Percentiles rank a stretch among this genome's conserved stretches.
Conservation (phyloP, 2,797 vertebrate species). For the Molossus molossus region DNA sequence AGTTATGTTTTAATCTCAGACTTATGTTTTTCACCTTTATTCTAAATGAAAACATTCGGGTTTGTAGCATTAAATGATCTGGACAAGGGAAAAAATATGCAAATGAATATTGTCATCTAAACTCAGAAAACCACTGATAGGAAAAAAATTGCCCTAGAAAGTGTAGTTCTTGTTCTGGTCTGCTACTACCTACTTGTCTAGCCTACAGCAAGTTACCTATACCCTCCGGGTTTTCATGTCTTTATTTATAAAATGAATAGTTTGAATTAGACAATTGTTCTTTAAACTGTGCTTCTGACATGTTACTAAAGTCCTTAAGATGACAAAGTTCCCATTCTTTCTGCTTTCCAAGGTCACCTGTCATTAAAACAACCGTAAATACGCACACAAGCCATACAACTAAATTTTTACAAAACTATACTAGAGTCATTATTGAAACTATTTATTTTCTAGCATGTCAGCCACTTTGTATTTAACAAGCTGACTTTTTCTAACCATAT, state of each 20-base stretch:
- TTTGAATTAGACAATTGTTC: not conserved
- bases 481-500: not conserved
- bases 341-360: not conserved
- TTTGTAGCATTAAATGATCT: not conserved
- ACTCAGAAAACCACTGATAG: slow-evolving; percentile 27
- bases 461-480: not conserved
- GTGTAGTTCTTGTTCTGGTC: not conserved
- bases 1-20: not conserved
- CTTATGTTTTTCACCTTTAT: slow-evolving; percentile 37
- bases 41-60: not conserved
- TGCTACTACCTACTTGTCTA: not conserved
- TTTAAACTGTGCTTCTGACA: slow-evolving; percentile 30
- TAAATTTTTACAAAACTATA: slow-evolving; percentile 1
- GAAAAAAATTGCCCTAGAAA: not conserved
- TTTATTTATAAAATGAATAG: slow-evolving; percentile 2
- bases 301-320: not conserved
- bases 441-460: not conserved
- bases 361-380: not conserved
- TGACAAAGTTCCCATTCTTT: not conserved
- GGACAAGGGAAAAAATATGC: not conserved
- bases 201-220: not conserved
- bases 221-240: not conserved
- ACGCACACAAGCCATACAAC: not conserved
- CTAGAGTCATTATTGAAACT: slow-evolving; percentile 7
- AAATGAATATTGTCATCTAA: not conserved